Conservation (phyloP, 2,797 vertebrate species). For the Hypotaenidia philippensis region DNA sequence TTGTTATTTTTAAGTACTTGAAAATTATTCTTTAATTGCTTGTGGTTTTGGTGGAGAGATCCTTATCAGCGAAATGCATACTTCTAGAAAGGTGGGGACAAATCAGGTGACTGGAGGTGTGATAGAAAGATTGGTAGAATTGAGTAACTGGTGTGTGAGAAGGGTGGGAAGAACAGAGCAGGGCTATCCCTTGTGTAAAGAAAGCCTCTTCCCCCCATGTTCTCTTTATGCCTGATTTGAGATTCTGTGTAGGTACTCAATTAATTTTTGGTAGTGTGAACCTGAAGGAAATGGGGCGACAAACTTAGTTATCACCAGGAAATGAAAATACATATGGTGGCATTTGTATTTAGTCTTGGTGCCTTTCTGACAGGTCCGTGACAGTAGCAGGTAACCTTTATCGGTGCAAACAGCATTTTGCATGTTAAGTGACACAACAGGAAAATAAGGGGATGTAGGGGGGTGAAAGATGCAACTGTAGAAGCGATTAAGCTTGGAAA, state of each 20-base stretch:
- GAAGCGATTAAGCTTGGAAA: background rate
- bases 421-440: background rate
- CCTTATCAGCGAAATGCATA: background rate
- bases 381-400: background rate
- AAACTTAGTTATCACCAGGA: background rate
- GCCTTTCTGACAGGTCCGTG: background rate
- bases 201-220: background rate
- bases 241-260: background rate
- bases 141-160: background rate
- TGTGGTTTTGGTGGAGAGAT: background rate
- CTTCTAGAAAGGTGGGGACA: background rate
- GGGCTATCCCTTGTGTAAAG: background rate
- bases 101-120: background rate
- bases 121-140: background rate
- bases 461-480: background rate
- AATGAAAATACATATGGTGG: background rate
- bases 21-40: background rate
- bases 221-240: background rate
- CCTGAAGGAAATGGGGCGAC: background rate
- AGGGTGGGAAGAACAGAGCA: rapidly evolving
- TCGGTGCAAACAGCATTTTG: background rate
- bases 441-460: background rate
- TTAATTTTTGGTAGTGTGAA: background rate
- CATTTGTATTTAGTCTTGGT: background rate
- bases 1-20: background rate